Evolutionary conservation across 2,797 vertebrate genomes (phyloP), one percentile per base, ranked within the genome.

Genomic region (Pelochelys cantorii): DNA sequence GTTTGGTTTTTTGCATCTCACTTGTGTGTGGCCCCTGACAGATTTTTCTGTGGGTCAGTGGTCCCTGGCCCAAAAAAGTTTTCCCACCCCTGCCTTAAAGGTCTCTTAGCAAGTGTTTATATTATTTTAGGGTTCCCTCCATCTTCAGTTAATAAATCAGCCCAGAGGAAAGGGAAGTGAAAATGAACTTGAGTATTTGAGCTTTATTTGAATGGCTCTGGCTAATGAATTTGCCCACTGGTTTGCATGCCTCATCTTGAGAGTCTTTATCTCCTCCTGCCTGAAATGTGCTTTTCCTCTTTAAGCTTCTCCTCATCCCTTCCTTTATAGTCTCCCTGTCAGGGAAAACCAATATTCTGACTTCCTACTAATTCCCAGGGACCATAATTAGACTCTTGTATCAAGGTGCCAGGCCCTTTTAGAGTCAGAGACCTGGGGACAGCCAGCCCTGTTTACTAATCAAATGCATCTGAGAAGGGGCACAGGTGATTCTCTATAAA

Each of bases 271-370:
- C 83, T 75, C 65, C 37, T 93, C 1, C 52, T 89, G 31, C 23
- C 59, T 82, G 65, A 81, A 29, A 1, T 37, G 37, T 13, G 53
- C 37, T 17, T 75, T 37, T n/a, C 34, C 80, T 31, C 23, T 93
- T 80, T 92, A 86, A 85, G 95, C 92, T 90, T 14, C 48, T 84
- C 84, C 20, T 37, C 42, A 31, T 86, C 84, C 37, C 82, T 80
- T 89, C 53, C 71, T 93, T 88, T 79, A 48, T 48, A 48, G 42
- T 8, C 42, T 48, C 42, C 42, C 42, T 48, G 8, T 48, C 42
- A 48, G 42, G 42, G 53, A 56, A 83, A 88, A 86, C 62, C 82
- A 75, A 29, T 0, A 0, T 54, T 79, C 71, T 53, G 3, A 77
- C 88, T 79, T 57, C 65, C 74, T 79, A 55, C 20, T 88, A 86